Evolutionary conservation across 2,888 invertebrate genomes (phyloP), one percentile per base, ranked within the genome.

Genomic region (Mystacides longicornis): DNA sequence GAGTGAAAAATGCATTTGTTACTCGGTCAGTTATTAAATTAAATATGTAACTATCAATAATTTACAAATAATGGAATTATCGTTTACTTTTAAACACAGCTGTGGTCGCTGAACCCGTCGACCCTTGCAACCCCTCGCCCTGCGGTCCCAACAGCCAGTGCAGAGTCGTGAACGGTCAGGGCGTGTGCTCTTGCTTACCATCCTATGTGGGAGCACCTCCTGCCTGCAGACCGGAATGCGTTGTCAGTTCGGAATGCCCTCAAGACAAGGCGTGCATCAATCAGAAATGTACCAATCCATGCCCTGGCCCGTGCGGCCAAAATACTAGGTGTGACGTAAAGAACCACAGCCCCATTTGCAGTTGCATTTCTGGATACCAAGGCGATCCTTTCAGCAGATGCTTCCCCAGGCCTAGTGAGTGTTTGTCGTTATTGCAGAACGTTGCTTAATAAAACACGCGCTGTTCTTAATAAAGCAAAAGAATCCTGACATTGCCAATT

Each of bases 91-190:
- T 4, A 23, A 7, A 23, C 51, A 23, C 46, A 52, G 55, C 55
- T 19, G 49, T 52, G 9, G 46, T 54, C 22, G 45, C 49, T 20
- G 50, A 53, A 19, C 52, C 67, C 62, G 60, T 64, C 54, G 66
- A 84, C 65, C 89, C 89, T 2, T 91, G 91, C 66, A 71, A 77
- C 60, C 89, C 89, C 51, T 84, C 86, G 2, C 89, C 89, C 0
- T 93, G 92, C 67, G 92, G 92, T 33, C 83, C 89, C 4, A 89
- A 90, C 66, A 89, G 90, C 61, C 78, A 85, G 64, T 92, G 92
- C 66, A 82, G 83, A 63, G 85, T 83, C 68, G 68, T 81, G 22
- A 87, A 87, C 63, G 80, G 78, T 22, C 85, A 86, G 72, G 83
- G 83, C 0, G 80, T 85, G 19, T 89, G 89, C 66, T 84, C 85